Base-by-base conservation (phyloP, 2,888 invertebrate species). In the Hymenopus coronatus region DNA sequence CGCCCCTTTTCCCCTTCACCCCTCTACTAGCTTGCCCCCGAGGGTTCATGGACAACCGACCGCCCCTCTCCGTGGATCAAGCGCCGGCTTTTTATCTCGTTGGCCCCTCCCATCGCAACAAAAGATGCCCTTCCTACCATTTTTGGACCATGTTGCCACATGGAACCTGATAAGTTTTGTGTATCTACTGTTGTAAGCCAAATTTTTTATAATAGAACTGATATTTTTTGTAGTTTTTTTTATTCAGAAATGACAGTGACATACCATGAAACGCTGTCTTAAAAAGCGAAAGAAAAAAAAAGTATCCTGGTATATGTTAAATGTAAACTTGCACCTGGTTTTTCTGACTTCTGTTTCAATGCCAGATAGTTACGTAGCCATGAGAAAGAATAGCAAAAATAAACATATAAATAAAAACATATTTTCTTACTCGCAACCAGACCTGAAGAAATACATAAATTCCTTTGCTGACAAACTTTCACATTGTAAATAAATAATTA, bases 61-160 rank as follows among this genome's bases (percentile, higher is more conserved):
- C 86, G 25, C 9, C 28, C 7, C 28, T 20, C 86, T 81, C 25
- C 30, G 6, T 25, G 28, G 20, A 81, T 28, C 54, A 86, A 46
- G 46, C 86, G 70, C 81, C 81, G 28, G 28, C 28, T 27, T 28
- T 54, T 54, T 54, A 85, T 54, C n/a, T 81, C 30, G 9, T 70
- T 70, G 30, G 86, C 86, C 81, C 86, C 86, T 86, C 86, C 86
- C 86, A 70, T 46, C 86, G 25, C 81, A 81, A 86, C 86, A 81
- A 86, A 86, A 86, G 70, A 86, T 81, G 81, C 81, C 86, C 86
- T 81, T 86, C 86, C 86, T 86, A 12, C 86, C 86, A 86, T 86
- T 81, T 81, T 86, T 8, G 86, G 40, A 25, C 81, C 86, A 81
- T 81, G 86, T 86, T 86, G 81, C 86, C 81, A 86, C 86, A 86